Conservation (phyloP, 2,113 vertebrate species). For the Mustela lutreola region DNA sequence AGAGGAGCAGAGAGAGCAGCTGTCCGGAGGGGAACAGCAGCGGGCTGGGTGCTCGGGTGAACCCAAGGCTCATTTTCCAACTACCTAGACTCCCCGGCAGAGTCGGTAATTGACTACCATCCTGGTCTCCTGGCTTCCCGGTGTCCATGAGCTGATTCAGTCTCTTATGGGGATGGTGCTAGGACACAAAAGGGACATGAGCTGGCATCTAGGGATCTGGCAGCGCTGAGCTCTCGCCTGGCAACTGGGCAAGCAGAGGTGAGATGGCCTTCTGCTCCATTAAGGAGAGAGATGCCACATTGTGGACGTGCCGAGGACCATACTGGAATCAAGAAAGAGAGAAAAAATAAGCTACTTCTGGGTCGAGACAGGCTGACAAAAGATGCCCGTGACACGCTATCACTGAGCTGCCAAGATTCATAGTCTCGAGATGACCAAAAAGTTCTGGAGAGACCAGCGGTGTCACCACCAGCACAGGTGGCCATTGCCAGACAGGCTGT, state of each 20-base stretch:
- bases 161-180: constrained; percentile 6
- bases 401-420: not conserved
- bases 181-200: constrained; percentile 32
- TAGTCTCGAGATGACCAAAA: not conserved
- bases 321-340: not conserved
- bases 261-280: not conserved
- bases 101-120: constrained; percentile 37
- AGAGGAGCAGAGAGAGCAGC: not conserved
- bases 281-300: not conserved
- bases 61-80: not conserved
- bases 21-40: not conserved
- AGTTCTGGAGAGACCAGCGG: not conserved
- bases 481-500: too few relatives aligned
- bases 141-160: constrained; percentile 1
- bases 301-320: not conserved
- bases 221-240: not conserved
- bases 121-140: constrained; percentile 46
- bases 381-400: not conserved
- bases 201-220: not conserved
- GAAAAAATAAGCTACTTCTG: not conserved
- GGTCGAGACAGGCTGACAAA: not conserved
- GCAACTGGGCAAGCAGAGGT: not conserved
- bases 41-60: not conserved
- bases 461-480: not conserved
- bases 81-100: constrained; percentile 13